Evolutionary conservation across 2,113 vertebrate species (phyloP).

Genomic region (Choloepus hoffmanni): DNA sequence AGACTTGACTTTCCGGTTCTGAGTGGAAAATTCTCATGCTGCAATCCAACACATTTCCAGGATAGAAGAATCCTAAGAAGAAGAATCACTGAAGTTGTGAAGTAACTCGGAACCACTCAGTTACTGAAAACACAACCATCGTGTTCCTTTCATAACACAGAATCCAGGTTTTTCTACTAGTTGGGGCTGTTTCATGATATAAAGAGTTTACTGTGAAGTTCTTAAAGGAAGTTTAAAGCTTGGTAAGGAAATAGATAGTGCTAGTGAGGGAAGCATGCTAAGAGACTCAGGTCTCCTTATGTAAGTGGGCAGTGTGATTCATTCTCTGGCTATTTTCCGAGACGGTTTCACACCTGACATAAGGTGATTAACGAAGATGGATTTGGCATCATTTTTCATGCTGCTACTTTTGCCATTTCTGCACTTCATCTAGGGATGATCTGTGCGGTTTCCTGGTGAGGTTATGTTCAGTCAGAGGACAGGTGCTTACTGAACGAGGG

Average conservation of each 20-base stretch:
- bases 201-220: background rate
- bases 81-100: background rate
- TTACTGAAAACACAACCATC: background rate
- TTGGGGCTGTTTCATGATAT: background rate
- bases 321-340: background rate
- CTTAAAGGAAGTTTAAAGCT: background rate
- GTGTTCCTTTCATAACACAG: background rate
- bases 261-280: background rate
- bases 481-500: background rate
- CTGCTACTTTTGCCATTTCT: background rate
- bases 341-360: background rate
- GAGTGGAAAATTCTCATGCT: background rate
- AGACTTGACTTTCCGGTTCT: background rate
- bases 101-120: background rate
- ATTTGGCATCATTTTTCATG: conserved; percentile 23
- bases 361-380: conserved; percentile 29
- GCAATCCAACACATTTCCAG: background rate
- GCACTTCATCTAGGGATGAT: background rate
- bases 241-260: background rate
- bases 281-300: background rate
- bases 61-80: background rate
- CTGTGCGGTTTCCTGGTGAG: background rate
- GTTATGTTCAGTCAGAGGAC: background rate
- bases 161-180: background rate
- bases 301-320: background rate